phyloP scores from a whole-genome alignment of 2,888 invertebrate genomes.

The Dryocosmus kuriphilus region DNA sequence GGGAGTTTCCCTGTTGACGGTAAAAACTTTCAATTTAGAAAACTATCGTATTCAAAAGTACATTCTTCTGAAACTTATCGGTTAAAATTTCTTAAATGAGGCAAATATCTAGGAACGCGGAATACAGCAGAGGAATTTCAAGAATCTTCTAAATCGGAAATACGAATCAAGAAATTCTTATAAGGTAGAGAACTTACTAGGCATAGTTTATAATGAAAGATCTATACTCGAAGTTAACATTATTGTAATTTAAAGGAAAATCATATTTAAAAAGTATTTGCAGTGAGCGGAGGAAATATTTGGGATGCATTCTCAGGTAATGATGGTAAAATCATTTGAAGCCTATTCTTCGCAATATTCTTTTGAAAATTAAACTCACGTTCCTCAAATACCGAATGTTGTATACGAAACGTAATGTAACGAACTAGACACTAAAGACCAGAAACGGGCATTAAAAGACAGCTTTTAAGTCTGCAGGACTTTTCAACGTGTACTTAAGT shows the following conservation, averaged over 20 bases:
- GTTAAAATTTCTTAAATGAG: neutral
- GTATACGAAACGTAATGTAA: neutral
- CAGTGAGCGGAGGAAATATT: neutral
- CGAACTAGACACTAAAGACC: neutral
- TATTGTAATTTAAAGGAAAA: too few species aligned
- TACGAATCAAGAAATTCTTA: neutral
- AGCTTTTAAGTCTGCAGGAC: neutral
- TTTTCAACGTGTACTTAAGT: neutral
- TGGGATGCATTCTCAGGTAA: neutral
- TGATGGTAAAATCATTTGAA: neutral
- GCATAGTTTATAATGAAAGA: neutral
- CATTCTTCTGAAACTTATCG: neutral
- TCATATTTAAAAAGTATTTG: too few species aligned
- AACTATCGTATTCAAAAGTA: too few species aligned
- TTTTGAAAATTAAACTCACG: neutral
- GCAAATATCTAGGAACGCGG: neutral
- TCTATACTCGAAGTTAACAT: neutral
- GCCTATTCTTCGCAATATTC: neutral
- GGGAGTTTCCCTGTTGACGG: too few species aligned
- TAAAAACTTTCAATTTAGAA: too few species aligned
- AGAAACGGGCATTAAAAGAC: neutral
- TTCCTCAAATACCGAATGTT: neutral
- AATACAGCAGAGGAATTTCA: neutral
- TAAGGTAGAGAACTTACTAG: neutral
- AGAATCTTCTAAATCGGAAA: neutral